Base-by-base conservation (phyloP, 2,888 invertebrate genomes). In the Andrena trimmerana region DNA sequence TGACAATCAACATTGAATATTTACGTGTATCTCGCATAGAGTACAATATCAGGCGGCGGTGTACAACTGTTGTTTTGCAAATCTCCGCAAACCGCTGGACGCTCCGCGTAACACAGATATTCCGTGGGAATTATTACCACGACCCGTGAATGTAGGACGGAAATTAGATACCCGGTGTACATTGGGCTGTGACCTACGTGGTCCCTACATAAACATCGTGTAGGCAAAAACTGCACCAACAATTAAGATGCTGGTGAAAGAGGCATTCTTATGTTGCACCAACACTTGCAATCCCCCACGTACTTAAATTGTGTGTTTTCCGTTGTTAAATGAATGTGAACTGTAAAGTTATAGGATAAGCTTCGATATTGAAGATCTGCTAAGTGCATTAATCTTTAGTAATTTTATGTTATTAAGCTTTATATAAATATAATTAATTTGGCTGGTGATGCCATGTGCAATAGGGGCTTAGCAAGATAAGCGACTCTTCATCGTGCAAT, bases 21-120 rank as follows among this genome's bases (percentile, higher is more conserved):
- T 72, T 78, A 74, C 83, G 63, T 63, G 52, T 67, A 68, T 33
- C 68, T 57, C 57, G 48, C 42, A 31, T 24, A 62, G 52, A 42
- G 24, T 59, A 76, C 33, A 73, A 63, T 68, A 70, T 78, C 63
- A 66, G 31, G 48, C 31, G 8, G 33, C 36, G 27, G 54, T 13
- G 42, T 69, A 69, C 81, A 85, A 88, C 83, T 79, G 89, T 81
- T 87, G 75, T 86, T 88, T 87, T 78, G 78, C 70, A 81, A 87
- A 89, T 81, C 71, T 80, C 78, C 50, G 65, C 73, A 82, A 72
- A 78, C 81, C 75, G 75, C 74, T 78, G 81, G 73, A 74, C 81
- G 72, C 68, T 72, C 66, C 70, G 74, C 48, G 48, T 31, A 81
- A 83, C 81, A 68, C 52, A 77, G 82, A 79, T 86, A 86, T 85